Evolutionary conservation across 2,888 invertebrate species (phyloP), one percentile per base, ranked within the genome.

Genomic region (Eledona agricola): DNA sequence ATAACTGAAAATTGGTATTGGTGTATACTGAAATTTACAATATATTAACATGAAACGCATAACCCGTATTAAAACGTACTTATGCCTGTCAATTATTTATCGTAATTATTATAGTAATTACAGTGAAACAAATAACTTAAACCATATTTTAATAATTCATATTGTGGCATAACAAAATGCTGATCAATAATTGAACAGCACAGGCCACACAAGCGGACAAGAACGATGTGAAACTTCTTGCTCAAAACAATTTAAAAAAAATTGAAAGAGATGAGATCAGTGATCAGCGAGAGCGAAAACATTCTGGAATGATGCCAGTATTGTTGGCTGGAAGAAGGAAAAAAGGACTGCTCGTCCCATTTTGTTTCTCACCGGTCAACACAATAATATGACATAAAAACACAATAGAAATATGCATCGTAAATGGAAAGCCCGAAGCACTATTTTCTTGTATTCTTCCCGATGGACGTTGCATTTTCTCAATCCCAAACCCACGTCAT

Each of bases 391-490:
- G 5, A 20, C 15, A 4, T 10, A 19, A 20, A 4, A 34, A 10
- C 20, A 16, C 12, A 20, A 23, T 37, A 37, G 16, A 37, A 37
- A 23, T 23, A 23, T 9, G 10, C 19, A 23, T 37, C 19, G 15
- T 11, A 25, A 35, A 15, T 12, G 12, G 11, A 49, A 38, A 28
- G 38, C 29, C 28, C 10, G 9, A 9, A 29, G 37, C 28, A 11
- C 2, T 49, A 38, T 31, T 42, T 51, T 34, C 42, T 51, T 40
- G 43, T 15, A 42, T 35, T 19, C 42, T 35, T 51, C 34, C 42
- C 51, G 2, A 16, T 43, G 35, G 29, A 43, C 49, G 43, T 43
- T 51, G 45, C 43, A 51, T 51, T 51, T 37, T 29, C 37, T 26
- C 34, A 35, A 43, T 23, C 49, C 32, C 15, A 29, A 38, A 19